phyloP scores from a whole-genome alignment of 2,113 vertebrate species.

The Onychorhynchus coronatus region DNA sequence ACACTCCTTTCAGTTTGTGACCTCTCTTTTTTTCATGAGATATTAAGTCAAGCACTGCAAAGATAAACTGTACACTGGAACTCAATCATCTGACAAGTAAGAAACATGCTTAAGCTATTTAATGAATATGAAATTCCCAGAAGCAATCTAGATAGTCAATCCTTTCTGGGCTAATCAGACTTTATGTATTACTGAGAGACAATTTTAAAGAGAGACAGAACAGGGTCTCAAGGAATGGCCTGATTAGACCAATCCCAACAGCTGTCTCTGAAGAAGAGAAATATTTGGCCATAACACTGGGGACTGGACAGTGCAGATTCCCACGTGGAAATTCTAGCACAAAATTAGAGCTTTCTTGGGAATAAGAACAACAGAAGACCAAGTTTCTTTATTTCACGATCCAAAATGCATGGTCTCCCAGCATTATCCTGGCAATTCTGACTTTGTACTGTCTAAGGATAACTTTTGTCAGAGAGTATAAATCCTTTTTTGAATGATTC shows the following conservation, averaged over 20 bases:
- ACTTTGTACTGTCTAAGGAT: not conserved
- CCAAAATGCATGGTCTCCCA: accelerated
- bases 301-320: not conserved
- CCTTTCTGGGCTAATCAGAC: not conserved
- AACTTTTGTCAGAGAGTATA: not conserved
- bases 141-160: not conserved
- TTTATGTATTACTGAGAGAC: not conserved
- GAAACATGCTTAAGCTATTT: not conserved
- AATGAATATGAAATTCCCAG: not conserved
- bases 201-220: not conserved
- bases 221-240: not conserved
- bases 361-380: not conserved
- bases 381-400: not conserved
- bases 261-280: not conserved
- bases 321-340: not conserved
- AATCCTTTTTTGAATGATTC: not conserved
- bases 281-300: not conserved
- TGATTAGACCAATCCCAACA: not conserved
- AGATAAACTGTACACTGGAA: not conserved
- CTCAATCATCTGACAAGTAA: not conserved
- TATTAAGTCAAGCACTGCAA: not conserved
- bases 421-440: not conserved
- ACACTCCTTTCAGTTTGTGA: not conserved
- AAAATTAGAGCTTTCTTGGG: not conserved
- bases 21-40: not conserved